phyloP scores from a whole-genome alignment of 1,140 invertebrate genomes.

The Nasonia giraulti region DNA sequence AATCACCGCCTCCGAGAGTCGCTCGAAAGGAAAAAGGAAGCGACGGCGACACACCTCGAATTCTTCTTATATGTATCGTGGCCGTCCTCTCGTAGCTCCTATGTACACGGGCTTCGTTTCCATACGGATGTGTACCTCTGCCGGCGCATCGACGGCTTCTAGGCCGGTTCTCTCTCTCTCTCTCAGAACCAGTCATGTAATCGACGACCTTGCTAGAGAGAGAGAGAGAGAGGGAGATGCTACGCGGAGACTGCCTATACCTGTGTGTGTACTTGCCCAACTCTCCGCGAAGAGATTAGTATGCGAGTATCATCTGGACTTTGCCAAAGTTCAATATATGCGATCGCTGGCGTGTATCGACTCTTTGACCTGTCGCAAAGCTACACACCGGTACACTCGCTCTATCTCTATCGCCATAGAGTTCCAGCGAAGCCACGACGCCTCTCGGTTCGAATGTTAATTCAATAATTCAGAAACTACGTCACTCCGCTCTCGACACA shows the following conservation, averaged over 20 bases:
- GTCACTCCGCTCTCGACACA: not conserved
- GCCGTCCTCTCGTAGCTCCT: not conserved
- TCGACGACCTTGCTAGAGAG: not conserved
- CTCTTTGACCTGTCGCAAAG: not conserved
- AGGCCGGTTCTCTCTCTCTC: conserved; percentile 8
- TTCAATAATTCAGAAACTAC: not conserved
- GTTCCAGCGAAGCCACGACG: not conserved
- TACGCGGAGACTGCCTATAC: not conserved
- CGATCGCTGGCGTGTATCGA: no score
- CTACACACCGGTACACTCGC: not conserved
- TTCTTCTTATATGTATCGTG: not conserved
- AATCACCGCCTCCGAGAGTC: not conserved
- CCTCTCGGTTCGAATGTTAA: not conserved
- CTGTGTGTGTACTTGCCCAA: not conserved
- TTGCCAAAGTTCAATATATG: not conserved
- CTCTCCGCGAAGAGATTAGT: not conserved
- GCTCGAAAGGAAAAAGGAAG: conserved; percentile 1
- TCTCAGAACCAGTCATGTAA: conserved; percentile 26
- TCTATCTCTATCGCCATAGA: not conserved
- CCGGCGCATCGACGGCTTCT: not conserved
- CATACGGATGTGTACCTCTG: not conserved
- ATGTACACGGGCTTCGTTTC: not conserved
- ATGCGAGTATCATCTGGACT: not conserved
- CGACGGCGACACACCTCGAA: conserved; percentile 21
- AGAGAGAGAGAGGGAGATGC: not conserved